phyloP scores from a whole-genome alignment of 2,113 vertebrate genomes.

The Atlantisia rogersi region DNA sequence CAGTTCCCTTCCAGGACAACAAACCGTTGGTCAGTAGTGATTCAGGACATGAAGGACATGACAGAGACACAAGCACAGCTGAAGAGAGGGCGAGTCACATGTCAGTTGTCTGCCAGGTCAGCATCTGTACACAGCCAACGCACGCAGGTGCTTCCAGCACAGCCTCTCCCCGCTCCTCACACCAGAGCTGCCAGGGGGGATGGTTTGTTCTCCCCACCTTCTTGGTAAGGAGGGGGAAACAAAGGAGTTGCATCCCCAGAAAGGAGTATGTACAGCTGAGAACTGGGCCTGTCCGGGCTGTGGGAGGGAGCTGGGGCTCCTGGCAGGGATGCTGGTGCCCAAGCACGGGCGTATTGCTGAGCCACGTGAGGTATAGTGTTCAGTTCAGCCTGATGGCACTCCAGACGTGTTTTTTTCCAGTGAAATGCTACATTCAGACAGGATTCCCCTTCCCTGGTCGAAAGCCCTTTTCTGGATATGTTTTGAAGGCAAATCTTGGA shows the following conservation, averaged over 20 bases:
- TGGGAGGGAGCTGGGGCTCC: not conserved
- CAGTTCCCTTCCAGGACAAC: slow-evolving; percentile 53
- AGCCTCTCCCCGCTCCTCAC: not conserved
- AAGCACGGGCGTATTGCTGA: slow-evolving; percentile 9
- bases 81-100: not conserved
- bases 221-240: not conserved
- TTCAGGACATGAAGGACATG: slow-evolving; percentile 35
- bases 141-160: slow-evolving; percentile 5
- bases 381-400: slow-evolving; percentile 45
- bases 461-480: slow-evolving; percentile 64
- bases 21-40: slow-evolving; percentile 63
- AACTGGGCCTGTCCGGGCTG: not conserved
- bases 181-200: not conserved
- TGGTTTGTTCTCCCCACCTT: not conserved
- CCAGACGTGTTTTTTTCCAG: slow-evolving; percentile 59
- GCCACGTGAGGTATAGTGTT: slow-evolving; percentile 37
- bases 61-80: slow-evolving; percentile 10
- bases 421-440: slow-evolving; percentile 84
- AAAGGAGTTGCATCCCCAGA: not conserved
- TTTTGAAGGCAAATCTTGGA: slow-evolving; percentile 63
- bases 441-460: slow-evolving; percentile 61
- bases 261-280: not conserved
- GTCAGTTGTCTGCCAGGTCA: slow-evolving; percentile 38
- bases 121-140: slow-evolving; percentile 51
- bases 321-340: not conserved